These are phyloP conservation scores for Nymphalis c-album DNA, from an alignment of 2,888 invertebrate species.

Conservation along the genomic window DNA sequence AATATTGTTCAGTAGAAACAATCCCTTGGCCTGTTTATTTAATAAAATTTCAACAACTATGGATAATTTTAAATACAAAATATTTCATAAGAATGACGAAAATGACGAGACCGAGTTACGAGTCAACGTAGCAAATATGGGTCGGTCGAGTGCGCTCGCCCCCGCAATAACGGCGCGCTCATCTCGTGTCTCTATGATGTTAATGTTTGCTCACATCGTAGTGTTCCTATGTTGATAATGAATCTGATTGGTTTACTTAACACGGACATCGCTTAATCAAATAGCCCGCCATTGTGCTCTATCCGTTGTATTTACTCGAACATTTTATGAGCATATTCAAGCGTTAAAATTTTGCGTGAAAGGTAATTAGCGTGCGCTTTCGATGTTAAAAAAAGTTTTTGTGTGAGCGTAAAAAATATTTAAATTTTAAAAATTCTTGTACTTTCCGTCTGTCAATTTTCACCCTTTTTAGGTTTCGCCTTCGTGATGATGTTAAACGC, in stretches of 20 bases:
- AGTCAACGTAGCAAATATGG: conserved; percentile 44
- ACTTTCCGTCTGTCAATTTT: conserved; percentile 35
- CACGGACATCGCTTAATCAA: conserved; percentile 8
- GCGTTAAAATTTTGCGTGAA: conserved; percentile 38
- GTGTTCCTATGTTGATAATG: conserved; percentile 16
- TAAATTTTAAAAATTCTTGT: conserved; percentile 29
- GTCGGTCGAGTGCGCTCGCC: conserved; percentile 51
- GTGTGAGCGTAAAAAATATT: background rate
- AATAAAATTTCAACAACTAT: background rate
- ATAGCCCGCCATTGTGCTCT: conserved; percentile 1
- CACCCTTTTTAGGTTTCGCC: conserved; percentile 32
- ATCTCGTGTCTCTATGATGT: conserved; percentile 29
- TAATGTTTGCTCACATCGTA: conserved; percentile 28
- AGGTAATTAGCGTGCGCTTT: conserved; percentile 25
- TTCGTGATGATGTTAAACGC: conserved; percentile 24
- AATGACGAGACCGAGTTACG: conserved; percentile 22
- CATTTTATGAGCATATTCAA: conserved; percentile 30
- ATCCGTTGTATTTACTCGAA: conserved; percentile 9
- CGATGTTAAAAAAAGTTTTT: conserved; percentile 19
- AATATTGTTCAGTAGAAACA: no score
- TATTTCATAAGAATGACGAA: background rate
- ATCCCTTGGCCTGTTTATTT: no score
- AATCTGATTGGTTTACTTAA: conserved; percentile 12
- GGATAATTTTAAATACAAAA: background rate
- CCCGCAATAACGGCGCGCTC: conserved; percentile 49